These are phyloP conservation scores for Syngnathus floridae DNA, from an alignment of 2,113 vertebrate species.

Conservation along the genomic window DNA sequence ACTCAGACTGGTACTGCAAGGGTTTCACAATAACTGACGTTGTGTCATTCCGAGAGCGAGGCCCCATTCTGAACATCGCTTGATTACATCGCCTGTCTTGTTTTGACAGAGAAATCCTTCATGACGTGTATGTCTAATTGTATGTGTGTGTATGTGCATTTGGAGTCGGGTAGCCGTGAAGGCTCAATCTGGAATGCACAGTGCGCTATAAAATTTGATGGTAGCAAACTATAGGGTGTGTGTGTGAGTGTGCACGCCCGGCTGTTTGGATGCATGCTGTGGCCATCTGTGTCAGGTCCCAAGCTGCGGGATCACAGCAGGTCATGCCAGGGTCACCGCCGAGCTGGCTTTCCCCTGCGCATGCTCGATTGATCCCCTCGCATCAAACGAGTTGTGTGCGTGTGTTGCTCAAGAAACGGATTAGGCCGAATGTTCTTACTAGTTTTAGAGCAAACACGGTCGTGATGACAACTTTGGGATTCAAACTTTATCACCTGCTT, in stretches of 20 bases:
- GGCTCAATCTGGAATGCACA: slow-evolving; percentile 5
- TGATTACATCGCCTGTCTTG: slow-evolving; percentile 32
- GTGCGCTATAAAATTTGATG: background rate
- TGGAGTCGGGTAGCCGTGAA: slow-evolving; percentile 1
- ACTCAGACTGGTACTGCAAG: slow-evolving; percentile 30
- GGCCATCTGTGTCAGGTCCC: slow-evolving; percentile 32
- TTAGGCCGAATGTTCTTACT: slow-evolving; percentile 24
- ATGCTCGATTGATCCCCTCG: slow-evolving; percentile 42
- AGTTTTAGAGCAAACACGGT: slow-evolving; percentile 19
- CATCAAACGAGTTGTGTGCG: slow-evolving; percentile 22
- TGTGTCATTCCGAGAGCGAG: slow-evolving; percentile 32
- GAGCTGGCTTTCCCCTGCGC: slow-evolving; percentile 31
- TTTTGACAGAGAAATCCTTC: slow-evolving; percentile 24
- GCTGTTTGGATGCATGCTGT: slow-evolving; percentile 6
- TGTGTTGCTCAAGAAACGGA: slow-evolving; percentile 29
- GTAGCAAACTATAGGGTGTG: background rate
- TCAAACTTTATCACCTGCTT: slow-evolving; percentile 2
- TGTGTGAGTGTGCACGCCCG: background rate
- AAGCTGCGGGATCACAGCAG: slow-evolving; percentile 32
- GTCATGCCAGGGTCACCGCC: slow-evolving; percentile 50
- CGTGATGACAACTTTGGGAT: slow-evolving; percentile 8
- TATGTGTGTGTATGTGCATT: slow-evolving; percentile 5
- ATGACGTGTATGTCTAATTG: background rate
- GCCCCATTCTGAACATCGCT: slow-evolving; percentile 15
- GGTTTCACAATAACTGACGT: slow-evolving; percentile 53